Base-by-base conservation (phyloP, 30 jellyfish, hydroid and myxozoan species). In the Turritopsis rubra region DNA sequence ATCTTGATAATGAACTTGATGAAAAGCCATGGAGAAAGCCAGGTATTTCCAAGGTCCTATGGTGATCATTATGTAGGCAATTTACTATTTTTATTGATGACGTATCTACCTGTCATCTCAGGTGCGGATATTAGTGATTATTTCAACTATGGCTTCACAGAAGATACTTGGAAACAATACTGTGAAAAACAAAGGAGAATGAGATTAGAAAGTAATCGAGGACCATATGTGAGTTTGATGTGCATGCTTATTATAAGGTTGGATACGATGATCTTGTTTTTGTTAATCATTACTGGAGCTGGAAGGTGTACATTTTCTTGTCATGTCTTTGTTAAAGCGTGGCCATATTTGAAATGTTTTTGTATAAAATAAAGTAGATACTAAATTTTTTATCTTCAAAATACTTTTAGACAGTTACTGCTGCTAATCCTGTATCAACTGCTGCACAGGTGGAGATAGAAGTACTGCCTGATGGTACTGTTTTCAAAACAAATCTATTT, bases 11-110 rank as follows among this genome's bases (percentile, higher is more conserved):
- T 54, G 99, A 96, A 25, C 96, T 90, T 13, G 99, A 94, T 76
- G 99, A 95, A 79, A 95, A 95, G 72, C 98, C 99, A 1, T 95
- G 99, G 99, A 87, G 97, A 85, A 91, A 95, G 28, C 98, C 98
- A 77, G 99, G 99, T 94, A 79, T 21, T 7, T 68, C 21, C 21
- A 17, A 41, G 9, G 60, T 41, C 60, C 13, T 41, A 41, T 41
- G 13, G 60, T 41, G 60, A 13, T 13, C 13, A 13, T 3, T 13
- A 3, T 41, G 60, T 13, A 41, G 13, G 60, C 13, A 13, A n/a
- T n/a, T n/a, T n/a, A n/a, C n/a, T n/a, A n/a, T n/a, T 41, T 13
- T 3, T 41, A 41, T 3, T 41, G 13, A 41, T 41, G 5, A 41
- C 60, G 5, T 41, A 41, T 41, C 9, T 13, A 27, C 17, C 21